A percentile compares a stretch with the other conserved stretches of the same genome.
phyloP scores from a whole-genome alignment of 1,140 invertebrate genomes.

The Forficula auricularia region DNA sequence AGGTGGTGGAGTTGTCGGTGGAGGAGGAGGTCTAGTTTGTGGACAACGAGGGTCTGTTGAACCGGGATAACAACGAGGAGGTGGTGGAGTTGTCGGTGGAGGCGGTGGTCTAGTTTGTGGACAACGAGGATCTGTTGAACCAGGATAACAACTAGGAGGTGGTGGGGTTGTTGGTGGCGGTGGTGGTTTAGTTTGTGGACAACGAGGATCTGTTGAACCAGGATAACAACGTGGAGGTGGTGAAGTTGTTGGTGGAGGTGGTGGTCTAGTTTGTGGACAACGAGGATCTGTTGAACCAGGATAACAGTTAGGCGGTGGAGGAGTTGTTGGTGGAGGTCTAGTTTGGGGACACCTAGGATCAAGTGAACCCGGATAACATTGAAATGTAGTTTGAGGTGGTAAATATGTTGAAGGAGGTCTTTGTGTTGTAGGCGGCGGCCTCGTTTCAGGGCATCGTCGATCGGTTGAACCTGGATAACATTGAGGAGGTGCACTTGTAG shows the following conservation, averaged over 20 bases:
- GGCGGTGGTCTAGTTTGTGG: slow-evolving; percentile 33
- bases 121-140: slow-evolving; percentile 38
- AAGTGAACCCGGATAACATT: slow-evolving; percentile 24
- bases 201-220: slow-evolving; percentile 19
- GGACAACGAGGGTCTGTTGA: slow-evolving; percentile 26
- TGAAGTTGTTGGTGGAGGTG: slow-evolving; percentile 15
- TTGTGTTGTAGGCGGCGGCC: slow-evolving; percentile 9
- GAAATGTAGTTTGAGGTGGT: slow-evolving; percentile 20
- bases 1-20: slow-evolving; percentile 14
- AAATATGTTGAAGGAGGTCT: slow-evolving; percentile 9
- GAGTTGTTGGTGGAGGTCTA: slow-evolving; percentile 16
- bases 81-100: slow-evolving; percentile 27
- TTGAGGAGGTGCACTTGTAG: slow-evolving; percentile 15
- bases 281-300: slow-evolving; percentile 16
- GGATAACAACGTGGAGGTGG: slow-evolving; percentile 15
- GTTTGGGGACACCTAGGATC: slow-evolving; percentile 26
- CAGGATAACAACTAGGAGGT: slow-evolving; percentile 30
- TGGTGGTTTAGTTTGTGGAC: slow-evolving; percentile 12
- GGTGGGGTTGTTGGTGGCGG: slow-evolving; percentile 16
- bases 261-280: slow-evolving; percentile 14
- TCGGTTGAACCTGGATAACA: slow-evolving; percentile 25
- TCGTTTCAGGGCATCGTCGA: slow-evolving; percentile 21
- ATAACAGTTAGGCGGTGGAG: slow-evolving; percentile 10
- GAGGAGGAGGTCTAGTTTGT: slow-evolving; percentile 15
- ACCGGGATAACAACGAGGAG: slow-evolving; percentile 20